These are phyloP conservation scores for Kryptolebias marmoratus DNA, from an alignment of 2,113 vertebrate genomes.

Conservation along the genomic window DNA sequence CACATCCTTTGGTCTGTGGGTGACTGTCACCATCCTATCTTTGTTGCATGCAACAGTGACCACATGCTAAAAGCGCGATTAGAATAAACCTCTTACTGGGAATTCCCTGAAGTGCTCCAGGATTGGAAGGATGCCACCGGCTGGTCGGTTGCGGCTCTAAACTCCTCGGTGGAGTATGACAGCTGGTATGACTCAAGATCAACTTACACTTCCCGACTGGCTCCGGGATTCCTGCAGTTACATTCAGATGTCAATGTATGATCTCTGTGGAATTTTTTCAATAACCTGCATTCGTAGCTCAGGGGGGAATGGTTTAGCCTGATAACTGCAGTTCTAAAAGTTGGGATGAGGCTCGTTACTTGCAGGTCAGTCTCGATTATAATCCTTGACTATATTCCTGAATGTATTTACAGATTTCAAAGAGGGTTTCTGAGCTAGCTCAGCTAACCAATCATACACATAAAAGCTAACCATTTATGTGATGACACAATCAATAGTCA, in stretches of 20 bases:
- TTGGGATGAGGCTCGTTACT: slow-evolving; percentile 3
- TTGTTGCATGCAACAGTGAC: slow-evolving; percentile 25
- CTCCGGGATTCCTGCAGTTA: slow-evolving; percentile 40
- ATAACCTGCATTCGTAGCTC: neutral
- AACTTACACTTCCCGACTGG: slow-evolving; percentile 45
- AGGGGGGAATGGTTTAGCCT: slow-evolving; percentile 15
- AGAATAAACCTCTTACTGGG: slow-evolving; percentile 20
- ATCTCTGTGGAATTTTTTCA: slow-evolving; percentile 40
- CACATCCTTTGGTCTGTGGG: neutral
- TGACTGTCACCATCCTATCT: slow-evolving; percentile 12
- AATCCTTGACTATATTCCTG: no score
- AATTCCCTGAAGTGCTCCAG: slow-evolving; percentile 27
- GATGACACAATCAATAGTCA: neutral
- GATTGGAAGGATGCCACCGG: slow-evolving; percentile 35
- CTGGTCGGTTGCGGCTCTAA: slow-evolving; percentile 29
- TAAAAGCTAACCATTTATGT: neutral
- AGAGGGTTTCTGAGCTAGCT: neutral
- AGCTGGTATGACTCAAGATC: slow-evolving; percentile 45
- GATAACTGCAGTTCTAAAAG: slow-evolving; percentile 22
- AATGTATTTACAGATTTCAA: neutral
- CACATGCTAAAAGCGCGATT: slow-evolving; percentile 18
- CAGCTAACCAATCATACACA: neutral
- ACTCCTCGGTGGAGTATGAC: slow-evolving; percentile 33
- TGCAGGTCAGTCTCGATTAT: neutral
- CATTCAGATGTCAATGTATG: slow-evolving; percentile 27